Evolutionary conservation across 2,888 invertebrate species (phyloP).

Genomic region (Drosophila koepferae): DNA sequence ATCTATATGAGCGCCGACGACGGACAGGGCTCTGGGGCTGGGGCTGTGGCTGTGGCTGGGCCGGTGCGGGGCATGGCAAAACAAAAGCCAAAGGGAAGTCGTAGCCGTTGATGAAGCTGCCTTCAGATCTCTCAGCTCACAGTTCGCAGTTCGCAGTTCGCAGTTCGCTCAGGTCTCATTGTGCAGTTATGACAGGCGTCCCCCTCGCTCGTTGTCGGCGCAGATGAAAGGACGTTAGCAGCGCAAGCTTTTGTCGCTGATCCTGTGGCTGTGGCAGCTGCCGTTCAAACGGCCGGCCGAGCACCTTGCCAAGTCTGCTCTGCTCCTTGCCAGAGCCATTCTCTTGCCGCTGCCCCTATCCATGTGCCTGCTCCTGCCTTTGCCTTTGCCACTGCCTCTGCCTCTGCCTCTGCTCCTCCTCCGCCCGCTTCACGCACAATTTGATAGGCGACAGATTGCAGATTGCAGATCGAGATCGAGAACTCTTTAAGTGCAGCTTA

Average conservation of each 20-base stretch:
- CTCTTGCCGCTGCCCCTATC: neutral
- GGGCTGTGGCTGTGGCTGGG: constrained; percentile 3
- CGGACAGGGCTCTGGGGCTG: too few relatives aligned
- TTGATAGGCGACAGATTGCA: constrained; percentile 30
- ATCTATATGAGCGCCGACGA: constrained; percentile 61
- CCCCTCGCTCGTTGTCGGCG: constrained; percentile 53
- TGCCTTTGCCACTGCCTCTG: neutral
- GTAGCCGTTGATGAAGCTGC: constrained; percentile 29
- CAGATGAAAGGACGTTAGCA: constrained; percentile 37
- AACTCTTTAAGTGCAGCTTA: constrained; percentile 44
- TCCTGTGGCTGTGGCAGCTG: constrained; percentile 27
- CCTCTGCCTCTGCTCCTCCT: neutral
- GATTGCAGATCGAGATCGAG: constrained; percentile 6
- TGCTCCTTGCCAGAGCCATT: neutral
- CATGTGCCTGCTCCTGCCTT: neutral
- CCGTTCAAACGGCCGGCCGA: constrained; percentile 4
- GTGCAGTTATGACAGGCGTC: constrained; percentile 83
- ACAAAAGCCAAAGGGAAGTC: constrained; percentile 61
- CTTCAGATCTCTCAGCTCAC: neutral
- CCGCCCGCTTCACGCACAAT: constrained; percentile 52
- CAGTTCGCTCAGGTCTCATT: constrained; percentile 26
- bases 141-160: neutral
- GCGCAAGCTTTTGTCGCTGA: constrained; percentile 49
- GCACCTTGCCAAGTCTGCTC: constrained; percentile 7
- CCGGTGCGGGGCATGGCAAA: constrained; percentile 5